Conservation (phyloP, 35 echinoderm and acorn worm genomes). For the Strongylocentrotus purpuratus region DNA sequence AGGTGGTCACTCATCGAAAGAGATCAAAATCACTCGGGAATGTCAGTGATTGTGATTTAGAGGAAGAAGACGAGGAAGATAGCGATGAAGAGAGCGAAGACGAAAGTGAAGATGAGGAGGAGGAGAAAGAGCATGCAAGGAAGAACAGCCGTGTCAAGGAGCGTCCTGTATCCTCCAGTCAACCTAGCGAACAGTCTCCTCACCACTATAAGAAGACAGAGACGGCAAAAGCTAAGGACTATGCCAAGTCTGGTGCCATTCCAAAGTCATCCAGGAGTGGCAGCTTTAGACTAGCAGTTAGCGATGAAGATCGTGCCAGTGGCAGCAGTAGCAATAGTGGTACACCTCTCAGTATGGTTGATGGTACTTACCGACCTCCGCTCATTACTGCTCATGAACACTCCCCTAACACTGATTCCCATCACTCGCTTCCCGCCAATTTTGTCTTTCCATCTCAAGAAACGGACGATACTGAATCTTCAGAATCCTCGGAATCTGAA, state of each 20-base stretch:
- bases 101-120: not conserved
- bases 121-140: not conserved
- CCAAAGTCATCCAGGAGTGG: slow-evolving; percentile 44
- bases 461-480: slow-evolving; percentile 52
- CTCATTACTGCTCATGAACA: slow-evolving; percentile 33
- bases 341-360: slow-evolving; percentile 46
- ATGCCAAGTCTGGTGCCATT: slow-evolving; percentile 44
- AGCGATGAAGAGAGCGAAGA: slow-evolving; percentile 9
- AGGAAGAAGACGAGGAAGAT: slow-evolving; percentile 29
- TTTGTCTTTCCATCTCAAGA: slow-evolving; percentile 41
- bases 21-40: slow-evolving; percentile 24
- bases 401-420: slow-evolving; percentile 20
- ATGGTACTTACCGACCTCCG: slow-evolving; percentile 58
- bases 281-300: slow-evolving; percentile 60
- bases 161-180: not conserved
- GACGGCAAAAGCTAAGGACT: not conserved
- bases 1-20: slow-evolving; percentile 26
- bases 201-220: not conserved
- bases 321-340: slow-evolving; percentile 21
- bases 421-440: not conserved
- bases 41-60: slow-evolving; percentile 24
- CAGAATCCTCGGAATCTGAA: slow-evolving; percentile 31
- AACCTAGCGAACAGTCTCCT: slow-evolving; percentile 20
- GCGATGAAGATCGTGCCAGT: slow-evolving; percentile 29
- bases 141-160: not conserved